Conservation (phyloP, 2,797 vertebrate genomes). For the Geotrypetes seraphini region DNA sequence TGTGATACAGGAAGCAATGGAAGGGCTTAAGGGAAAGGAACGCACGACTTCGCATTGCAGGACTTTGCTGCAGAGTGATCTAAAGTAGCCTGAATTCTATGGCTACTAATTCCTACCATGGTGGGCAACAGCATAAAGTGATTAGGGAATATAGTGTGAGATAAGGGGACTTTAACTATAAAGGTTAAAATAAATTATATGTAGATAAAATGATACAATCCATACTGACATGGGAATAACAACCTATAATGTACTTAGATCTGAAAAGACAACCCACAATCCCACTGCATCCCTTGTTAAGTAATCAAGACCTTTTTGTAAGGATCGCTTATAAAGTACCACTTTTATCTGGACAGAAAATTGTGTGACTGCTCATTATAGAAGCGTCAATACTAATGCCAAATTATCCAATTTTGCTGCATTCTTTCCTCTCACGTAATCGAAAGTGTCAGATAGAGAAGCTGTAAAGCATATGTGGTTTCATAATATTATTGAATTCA, state of each 20-base stretch:
- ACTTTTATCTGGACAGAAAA: neutral
- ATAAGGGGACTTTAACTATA: neutral
- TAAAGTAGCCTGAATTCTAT: conserved; percentile 14
- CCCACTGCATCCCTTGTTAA: neutral
- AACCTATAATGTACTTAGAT: fast-evolving
- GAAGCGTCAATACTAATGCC: neutral
- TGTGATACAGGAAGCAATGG: conserved; percentile 18
- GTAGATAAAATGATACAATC: neutral
- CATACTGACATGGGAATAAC: neutral
- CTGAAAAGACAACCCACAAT: neutral
- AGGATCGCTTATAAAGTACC: neutral
- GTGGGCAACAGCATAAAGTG: conserved; percentile 12
- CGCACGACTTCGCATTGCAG: conserved; percentile 17
- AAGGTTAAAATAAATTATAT: neutral
- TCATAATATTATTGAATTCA: neutral
- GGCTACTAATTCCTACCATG: neutral
- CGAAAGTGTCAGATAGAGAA: neutral
- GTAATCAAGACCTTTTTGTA: neutral
- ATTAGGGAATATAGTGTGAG: conserved; percentile 2
- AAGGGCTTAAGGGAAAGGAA: conserved; percentile 20
- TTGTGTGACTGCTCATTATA: neutral
- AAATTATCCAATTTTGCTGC: neutral
- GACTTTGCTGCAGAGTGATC: neutral
- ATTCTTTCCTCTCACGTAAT: neutral
- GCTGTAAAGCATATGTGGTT: neutral